These are phyloP conservation scores for Limnephilus auricula DNA, from an alignment of 2,888 invertebrate genomes.

Conservation along the genomic window DNA sequence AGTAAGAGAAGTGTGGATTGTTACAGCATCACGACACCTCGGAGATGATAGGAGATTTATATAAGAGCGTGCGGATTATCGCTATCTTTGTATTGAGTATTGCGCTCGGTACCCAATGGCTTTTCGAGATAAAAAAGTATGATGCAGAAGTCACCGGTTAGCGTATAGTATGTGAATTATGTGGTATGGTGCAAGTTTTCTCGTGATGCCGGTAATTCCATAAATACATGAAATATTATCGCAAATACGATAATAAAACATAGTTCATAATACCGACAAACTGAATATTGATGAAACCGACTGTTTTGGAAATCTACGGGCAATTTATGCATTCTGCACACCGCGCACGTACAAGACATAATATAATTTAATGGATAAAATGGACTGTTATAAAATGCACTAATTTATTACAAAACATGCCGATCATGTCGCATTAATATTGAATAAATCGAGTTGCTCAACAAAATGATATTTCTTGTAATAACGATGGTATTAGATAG, in stretches of 20 bases:
- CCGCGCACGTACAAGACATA: not conserved
- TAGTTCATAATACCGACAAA: not conserved
- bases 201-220: not conserved
- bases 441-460: not conserved
- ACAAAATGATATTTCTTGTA: not conserved
- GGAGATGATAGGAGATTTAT: slow-evolving; percentile 13
- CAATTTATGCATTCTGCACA: not conserved
- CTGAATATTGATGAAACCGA: not conserved
- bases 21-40: slow-evolving; percentile 40
- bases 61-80: slow-evolving; percentile 24
- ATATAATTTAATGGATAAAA: not conserved
- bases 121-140: slow-evolving; percentile 6
- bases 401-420: not conserved
- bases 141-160: not conserved
- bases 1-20: slow-evolving; percentile 19
- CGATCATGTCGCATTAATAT: not conserved
- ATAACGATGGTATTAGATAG: not conserved
- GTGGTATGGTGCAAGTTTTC: not conserved
- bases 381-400: not conserved
- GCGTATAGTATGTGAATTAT: not conserved
- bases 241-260: not conserved
- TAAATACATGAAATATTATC: not conserved
- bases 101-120: slow-evolving; percentile 9
- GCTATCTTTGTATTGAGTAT: not conserved
- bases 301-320: not conserved